Base-by-base conservation (phyloP, 2,888 invertebrate species). In the Nowickia ferox region DNA sequence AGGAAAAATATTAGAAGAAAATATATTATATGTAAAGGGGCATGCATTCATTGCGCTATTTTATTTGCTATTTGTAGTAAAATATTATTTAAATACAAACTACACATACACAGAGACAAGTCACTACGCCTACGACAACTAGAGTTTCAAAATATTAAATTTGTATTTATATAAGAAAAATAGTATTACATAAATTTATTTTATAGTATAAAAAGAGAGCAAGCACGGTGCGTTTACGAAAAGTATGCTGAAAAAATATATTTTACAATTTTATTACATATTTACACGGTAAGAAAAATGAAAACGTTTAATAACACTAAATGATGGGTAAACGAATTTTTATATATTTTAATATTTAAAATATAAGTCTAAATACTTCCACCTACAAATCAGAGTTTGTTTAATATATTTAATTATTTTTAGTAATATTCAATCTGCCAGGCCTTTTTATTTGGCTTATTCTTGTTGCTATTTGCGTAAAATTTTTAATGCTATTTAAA, bases 201-300 rank as follows among this genome's bases (percentile, higher is more conserved):
- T 30, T 59, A 59, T 19, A 13, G 10, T 17, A 55, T 44, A 78
- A 9, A 75, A 9, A 69, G 22, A 81, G 68, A 82, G 84, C 87
- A 87, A 87, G 87, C 87, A 78, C 42, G 75, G 84, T 87, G 87
- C 87, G 66, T 66, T 81, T 87, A 84, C 84, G n/a, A 38, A 42
- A 59, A 61, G 51, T 63, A 48, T 59, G 17, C 10, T 5, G 17
- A 19, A 15, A 65, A 72, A 30, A 30, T 30, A 69, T 76, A 55
- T 74, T 57, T 74, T 72, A 57, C 59, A 72, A 44, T 51, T 59
- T 48, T 66, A 48, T 77, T 78, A 68, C 53, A 44, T 72, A 65
- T 77, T 69, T 75, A 79, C 74, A 79, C 11, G 38, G 40, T 53
- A 79, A 63, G 13, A 22, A 69, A 53, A 55, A 30, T 30, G 22